A percentile compares a stretch with the other conserved stretches of the same genome.
These are phyloP conservation scores for Nymphalis polychloros DNA, from an alignment of 2,888 invertebrate species.

Conservation along the genomic window DNA sequence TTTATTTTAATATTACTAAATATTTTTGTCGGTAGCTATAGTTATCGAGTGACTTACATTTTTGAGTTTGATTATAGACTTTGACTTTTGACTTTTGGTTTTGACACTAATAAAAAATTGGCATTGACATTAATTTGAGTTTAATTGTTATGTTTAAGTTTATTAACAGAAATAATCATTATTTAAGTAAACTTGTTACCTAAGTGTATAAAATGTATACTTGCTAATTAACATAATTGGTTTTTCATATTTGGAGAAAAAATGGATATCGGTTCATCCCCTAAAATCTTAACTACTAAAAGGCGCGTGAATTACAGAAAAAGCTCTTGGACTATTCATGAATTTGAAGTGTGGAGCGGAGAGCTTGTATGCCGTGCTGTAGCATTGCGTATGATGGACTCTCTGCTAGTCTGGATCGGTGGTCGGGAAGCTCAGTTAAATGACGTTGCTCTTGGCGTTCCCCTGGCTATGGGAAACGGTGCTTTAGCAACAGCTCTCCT, in stretches of 20 bases:
- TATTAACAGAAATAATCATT: too few relatives aligned
- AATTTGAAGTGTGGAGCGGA: conserved; percentile 62
- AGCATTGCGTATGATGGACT: conserved; percentile 55
- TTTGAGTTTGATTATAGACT: too few relatives aligned
- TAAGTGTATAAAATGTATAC: too few relatives aligned
- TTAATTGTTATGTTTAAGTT: too few relatives aligned
- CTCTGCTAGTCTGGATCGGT: conserved; percentile 64
- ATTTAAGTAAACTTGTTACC: too few relatives aligned
- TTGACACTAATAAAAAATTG: too few relatives aligned
- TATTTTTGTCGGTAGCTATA: too few relatives aligned
- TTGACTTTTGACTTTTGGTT: too few relatives aligned
- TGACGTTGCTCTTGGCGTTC: conserved; percentile 54
- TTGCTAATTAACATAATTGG: neutral
- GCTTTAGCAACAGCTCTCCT: conserved; percentile 42
- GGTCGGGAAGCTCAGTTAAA: conserved; percentile 42
- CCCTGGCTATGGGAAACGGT: conserved; percentile 33
- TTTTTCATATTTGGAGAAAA: neutral
- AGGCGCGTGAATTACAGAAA: conserved; percentile 51
- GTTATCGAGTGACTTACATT: too few relatives aligned
- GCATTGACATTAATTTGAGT: too few relatives aligned
- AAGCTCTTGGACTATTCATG: conserved; percentile 60
- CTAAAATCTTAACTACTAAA: conserved; percentile 49
- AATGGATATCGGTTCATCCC: conserved; percentile 45
- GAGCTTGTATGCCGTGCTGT: conserved; percentile 54
- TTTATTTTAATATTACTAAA: too few relatives aligned